Evolutionary conservation across 2,888 invertebrate species (phyloP).

Genomic region (Sisyra nigra): DNA sequence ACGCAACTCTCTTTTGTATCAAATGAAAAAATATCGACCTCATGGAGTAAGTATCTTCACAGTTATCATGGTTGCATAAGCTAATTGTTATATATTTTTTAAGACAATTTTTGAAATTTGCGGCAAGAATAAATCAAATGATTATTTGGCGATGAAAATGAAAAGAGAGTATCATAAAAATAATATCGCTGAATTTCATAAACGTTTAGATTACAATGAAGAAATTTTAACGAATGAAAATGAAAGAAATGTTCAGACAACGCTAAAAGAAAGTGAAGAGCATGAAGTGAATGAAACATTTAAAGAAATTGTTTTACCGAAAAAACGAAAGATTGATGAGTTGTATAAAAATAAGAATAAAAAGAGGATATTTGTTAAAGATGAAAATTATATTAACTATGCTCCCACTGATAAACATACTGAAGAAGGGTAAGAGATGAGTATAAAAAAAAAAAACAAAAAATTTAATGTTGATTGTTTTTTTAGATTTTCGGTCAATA

Average conservation of each 20-base stretch:
- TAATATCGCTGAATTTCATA: constrained; percentile 31
- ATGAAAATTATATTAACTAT: constrained; percentile 81
- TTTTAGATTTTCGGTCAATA: constrained; percentile 55
- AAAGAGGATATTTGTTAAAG: constrained; percentile 33
- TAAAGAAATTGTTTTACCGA: constrained; percentile 36
- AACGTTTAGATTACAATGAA: constrained; percentile 24
- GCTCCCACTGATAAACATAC: constrained; percentile 70
- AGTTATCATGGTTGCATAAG: constrained; percentile 9
- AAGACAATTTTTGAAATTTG: constrained; percentile 92
- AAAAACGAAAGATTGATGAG: constrained; percentile 36
- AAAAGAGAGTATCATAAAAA: constrained; percentile 62
- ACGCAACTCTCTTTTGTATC: constrained; percentile 34
- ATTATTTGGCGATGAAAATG: constrained; percentile 72
- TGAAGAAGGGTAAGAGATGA: constrained; percentile 66
- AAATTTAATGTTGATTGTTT: constrained; percentile 7
- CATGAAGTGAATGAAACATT: constrained; percentile 40
- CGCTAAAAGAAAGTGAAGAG: constrained; percentile 28
- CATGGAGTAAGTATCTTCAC: constrained; percentile 40
- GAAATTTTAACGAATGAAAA: constrained; percentile 22
- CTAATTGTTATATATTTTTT: constrained; percentile 16
- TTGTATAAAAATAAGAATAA: constrained; percentile 40
- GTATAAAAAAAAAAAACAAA: constrained; percentile 12
- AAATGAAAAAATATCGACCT: constrained; percentile 62
- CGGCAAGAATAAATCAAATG: constrained; percentile 58
- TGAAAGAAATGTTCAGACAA: constrained; percentile 20